phyloP scores from a whole-genome alignment of 2,888 invertebrate species.

The Sipha maydis region DNA sequence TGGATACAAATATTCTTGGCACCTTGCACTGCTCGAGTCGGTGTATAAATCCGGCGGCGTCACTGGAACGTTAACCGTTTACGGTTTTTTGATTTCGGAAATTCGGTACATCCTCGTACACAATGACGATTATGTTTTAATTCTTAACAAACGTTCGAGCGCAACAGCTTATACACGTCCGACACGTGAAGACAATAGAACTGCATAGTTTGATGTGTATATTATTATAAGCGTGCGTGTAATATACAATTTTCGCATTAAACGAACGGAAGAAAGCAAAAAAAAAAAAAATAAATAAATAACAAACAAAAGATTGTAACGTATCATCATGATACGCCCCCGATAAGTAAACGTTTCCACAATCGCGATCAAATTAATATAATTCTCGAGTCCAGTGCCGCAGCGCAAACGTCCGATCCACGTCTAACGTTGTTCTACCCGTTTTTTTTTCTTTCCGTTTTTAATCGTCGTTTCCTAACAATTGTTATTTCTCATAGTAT shows the following conservation, averaged over 20 bases:
- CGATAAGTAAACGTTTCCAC: conserved; percentile 35
- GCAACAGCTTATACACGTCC: too few relatives aligned
- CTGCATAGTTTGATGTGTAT: neutral
- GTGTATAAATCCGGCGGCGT: too few relatives aligned
- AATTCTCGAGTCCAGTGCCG: neutral
- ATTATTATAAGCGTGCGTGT: neutral
- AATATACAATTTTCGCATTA: neutral
- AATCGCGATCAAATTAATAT: conserved; percentile 38
- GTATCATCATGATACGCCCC: neutral
- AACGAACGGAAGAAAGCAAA: neutral
- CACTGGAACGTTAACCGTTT: too few relatives aligned
- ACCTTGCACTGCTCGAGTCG: too few relatives aligned
- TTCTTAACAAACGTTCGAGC: too few relatives aligned
- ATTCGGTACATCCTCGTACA: too few relatives aligned
- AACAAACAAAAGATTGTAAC: neutral
- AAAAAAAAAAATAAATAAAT: neutral
- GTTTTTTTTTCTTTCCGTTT: neutral
- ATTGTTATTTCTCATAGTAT: conserved; percentile 37
- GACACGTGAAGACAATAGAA: neutral
- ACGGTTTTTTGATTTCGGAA: too few relatives aligned
- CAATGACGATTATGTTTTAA: too few relatives aligned
- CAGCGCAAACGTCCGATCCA: neutral
- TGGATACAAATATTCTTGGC: too few relatives aligned
- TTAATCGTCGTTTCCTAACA: neutral
- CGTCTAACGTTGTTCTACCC: neutral